Evolutionary conservation across 2,113 vertebrate species (phyloP), one percentile per base, ranked within the genome.

Genomic region (Gila orcuttii): DNA sequence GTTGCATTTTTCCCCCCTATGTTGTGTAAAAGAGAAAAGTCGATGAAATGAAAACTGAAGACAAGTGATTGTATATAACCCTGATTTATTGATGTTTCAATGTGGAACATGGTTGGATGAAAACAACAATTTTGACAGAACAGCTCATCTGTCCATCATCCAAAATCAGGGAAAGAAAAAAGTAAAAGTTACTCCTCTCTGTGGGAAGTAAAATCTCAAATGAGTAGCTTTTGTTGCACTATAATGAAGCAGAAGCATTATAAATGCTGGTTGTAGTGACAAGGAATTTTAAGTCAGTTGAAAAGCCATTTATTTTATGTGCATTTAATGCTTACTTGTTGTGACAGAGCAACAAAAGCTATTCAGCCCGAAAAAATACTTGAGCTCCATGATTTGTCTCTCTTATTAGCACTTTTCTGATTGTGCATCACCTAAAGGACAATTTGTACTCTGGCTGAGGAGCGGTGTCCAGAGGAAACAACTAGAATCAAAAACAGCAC

Each of bases 11-110:
- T n/a, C 47, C 12, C 47, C 33, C 10, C 9, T 33, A 31, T 77
- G 7, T 52, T 52, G 8, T 52, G 21, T 15, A 15, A 69, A 82
- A 68, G 15, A 12, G n/a, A 50, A 81, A 3, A 3, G 6, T 31
- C 4, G 15, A 57, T 25, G 7, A 71, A 47, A 86, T 4, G 7
- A 81, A 47, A 82, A 77, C 69, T 69, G 28, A 69, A 82, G n/a
- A 66, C 75, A 45, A n/a, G 19, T 60, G 23, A 33, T 36, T 68
- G 25, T 74, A 33, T 71, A 78, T 74, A 86, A 84, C 81, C 82
- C 80, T 79, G 87, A 84, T 90, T 90, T 90, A 90, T 90, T 90
- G 36, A 66, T 82, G 42, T 78, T 59, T 87, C 45, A 9, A 33
- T 57, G 68, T 76, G 39, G 69, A 59, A 86, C 82, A 81, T 82